A percentile compares a stretch with the other conserved stretches of the same genome.
phyloP scores from a whole-genome alignment of 2,113 vertebrate genomes.

The Cyrtonyx montezumae region DNA sequence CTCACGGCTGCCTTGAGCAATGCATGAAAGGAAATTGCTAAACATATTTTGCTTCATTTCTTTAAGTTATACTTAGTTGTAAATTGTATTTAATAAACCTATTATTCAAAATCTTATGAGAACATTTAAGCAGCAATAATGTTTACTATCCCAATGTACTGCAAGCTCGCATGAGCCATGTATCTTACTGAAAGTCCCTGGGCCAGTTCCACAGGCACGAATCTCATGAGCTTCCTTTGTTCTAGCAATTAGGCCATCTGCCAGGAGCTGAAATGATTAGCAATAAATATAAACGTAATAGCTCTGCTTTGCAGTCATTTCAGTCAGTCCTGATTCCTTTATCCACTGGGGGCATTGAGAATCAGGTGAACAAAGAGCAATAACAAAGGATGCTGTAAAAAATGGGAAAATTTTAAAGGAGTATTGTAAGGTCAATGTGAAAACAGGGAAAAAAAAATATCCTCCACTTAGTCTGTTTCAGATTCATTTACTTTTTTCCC shows the following conservation, averaged over 20 bases:
- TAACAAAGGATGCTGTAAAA: neutral
- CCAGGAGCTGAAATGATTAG: slow-evolving; percentile 74
- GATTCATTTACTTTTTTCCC: neutral
- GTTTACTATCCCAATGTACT: slow-evolving; percentile 57
- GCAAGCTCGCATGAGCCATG: slow-evolving; percentile 35
- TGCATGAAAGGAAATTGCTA: slow-evolving; percentile 21
- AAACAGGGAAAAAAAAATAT: neutral
- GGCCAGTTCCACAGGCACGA: slow-evolving; percentile 40
- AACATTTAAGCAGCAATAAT: slow-evolving; percentile 63
- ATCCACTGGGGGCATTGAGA: slow-evolving; percentile 13
- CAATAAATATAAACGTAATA: slow-evolving; percentile 75
- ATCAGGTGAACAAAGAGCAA: slow-evolving; percentile 5
- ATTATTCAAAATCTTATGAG: slow-evolving; percentile 46
- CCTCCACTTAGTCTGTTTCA: neutral
- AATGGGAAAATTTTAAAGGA: neutral
- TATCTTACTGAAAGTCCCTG: slow-evolving; percentile 70
- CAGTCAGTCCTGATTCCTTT: slow-evolving; percentile 4
- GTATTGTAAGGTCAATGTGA: neutral
- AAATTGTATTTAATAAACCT: slow-evolving; percentile 68
- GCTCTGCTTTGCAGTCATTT: slow-evolving; percentile 41
- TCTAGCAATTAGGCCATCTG: slow-evolving; percentile 74
- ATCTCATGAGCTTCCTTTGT: slow-evolving; percentile 70
- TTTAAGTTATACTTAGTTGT: slow-evolving; percentile 66
- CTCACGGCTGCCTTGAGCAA: slow-evolving; percentile 1
- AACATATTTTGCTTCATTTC: slow-evolving; percentile 48